Evolutionary conservation across 2,888 invertebrate genomes (phyloP), one percentile per base, ranked within the genome.

Genomic region (Parnassius apollo): DNA sequence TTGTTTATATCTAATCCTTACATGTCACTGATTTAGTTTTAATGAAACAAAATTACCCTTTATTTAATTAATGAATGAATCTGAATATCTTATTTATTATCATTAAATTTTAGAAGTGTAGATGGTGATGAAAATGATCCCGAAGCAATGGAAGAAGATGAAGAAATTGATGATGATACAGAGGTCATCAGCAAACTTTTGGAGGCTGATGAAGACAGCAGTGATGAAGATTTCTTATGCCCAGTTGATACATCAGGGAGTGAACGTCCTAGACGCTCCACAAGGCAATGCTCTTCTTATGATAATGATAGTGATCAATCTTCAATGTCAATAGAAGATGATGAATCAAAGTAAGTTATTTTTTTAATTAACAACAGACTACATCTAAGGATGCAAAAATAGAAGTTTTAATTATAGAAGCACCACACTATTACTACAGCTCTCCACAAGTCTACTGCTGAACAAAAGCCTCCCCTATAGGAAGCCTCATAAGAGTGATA

Each of bases 181-280:
- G 87, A 87, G 64, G 85, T 88, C 8, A 88, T 89, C 67, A 87
- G 84, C 69, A 88, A 88, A 66, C 71, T 89, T n/a, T 68, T 86
- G 13, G 85, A 89, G 61, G 88, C 82, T 0, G 89, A 89, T 50
- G 85, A 73, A 57, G 76, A 75, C 11, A 75, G 83, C 55, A 85
- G 85, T 71, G 87, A 86, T 13, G 87, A 87, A 42, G 86, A 82
- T 67, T 76, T 76, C 56, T 83, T 82, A 60, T 68, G 79, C 0
- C 69, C 82, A 1, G 80, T 77, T 7, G 72, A 71, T 18, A 71
- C 78, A 0, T 69, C 75, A 49, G 25, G 45, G 9, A 74, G 74
- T 25, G 76, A 76, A 7, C 69, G 77, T 0, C 81, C 83, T 0
- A 72, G 84, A 4, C 72, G 87, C 42, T 84, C 86, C 0, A 78